Conservation (phyloP, 2,888 invertebrate genomes). For the Ormyrus thymus region DNA sequence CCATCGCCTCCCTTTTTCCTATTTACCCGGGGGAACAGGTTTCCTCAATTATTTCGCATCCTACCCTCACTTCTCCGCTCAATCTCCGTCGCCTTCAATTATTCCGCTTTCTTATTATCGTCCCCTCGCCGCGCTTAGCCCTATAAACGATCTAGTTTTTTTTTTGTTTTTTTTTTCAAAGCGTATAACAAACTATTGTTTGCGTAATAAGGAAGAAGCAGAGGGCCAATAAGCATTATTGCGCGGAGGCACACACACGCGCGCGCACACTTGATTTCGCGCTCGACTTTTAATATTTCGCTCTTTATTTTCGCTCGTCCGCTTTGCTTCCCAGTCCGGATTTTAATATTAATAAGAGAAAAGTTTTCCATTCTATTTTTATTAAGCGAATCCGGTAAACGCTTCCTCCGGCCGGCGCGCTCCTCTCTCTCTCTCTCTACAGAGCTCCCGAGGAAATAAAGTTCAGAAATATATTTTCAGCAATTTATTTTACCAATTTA, state of each 20-base stretch:
- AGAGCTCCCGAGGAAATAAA: too few species aligned
- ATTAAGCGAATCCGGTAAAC: constrained; percentile 23
- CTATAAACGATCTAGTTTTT: background rate
- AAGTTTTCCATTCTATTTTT: constrained; percentile 27
- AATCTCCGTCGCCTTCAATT: constrained; percentile 3
- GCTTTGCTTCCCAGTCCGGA: background rate
- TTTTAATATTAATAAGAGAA: constrained; percentile 27
- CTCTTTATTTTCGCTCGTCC: too few species aligned
- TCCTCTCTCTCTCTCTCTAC: too few species aligned
- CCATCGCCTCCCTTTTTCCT: constrained; percentile 22
- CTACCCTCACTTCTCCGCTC: background rate
- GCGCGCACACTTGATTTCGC: too few species aligned
- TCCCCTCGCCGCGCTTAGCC: background rate
- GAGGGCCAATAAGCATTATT: too few species aligned
- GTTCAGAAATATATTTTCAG: background rate
- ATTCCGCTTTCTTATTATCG: constrained; percentile 14
- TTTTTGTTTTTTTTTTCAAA: background rate
- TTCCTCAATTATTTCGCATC: constrained; percentile 29
- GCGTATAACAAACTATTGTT: too few species aligned
- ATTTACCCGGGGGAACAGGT: too few species aligned
- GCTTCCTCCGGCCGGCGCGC: background rate
- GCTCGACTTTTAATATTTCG: too few species aligned
- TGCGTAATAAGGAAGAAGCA: too few species aligned
- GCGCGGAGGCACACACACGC: too few species aligned
- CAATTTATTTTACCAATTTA: constrained; percentile 1